These are phyloP conservation scores for Gymnoscelis rufifasciata DNA, from an alignment of 2,888 invertebrate genomes.

Conservation along the genomic window DNA sequence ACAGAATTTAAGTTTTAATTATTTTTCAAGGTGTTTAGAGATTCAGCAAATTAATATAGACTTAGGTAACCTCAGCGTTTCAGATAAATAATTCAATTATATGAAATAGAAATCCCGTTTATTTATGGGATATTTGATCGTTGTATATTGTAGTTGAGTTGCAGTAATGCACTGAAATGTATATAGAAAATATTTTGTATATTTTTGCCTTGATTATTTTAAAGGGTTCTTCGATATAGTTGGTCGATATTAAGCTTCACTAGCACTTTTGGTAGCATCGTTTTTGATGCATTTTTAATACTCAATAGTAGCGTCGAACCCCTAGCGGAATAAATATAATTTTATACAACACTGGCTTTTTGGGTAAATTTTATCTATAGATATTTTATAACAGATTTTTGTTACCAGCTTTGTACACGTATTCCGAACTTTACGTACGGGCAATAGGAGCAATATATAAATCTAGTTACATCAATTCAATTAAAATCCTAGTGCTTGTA, in stretches of 20 bases:
- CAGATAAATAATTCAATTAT: too few relatives aligned
- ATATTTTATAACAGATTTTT: slow-evolving; percentile 38
- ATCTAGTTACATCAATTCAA: background rate
- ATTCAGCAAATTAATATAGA: background rate
- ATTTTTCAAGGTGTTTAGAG: background rate
- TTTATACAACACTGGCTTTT: slow-evolving; percentile 37
- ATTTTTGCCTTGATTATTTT: slow-evolving; percentile 37
- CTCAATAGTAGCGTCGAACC: slow-evolving; percentile 26
- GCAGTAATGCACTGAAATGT: slow-evolving; percentile 26
- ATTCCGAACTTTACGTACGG: slow-evolving; percentile 28
- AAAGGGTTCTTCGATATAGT: slow-evolving; percentile 27
- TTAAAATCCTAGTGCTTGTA: slow-evolving; percentile 28
- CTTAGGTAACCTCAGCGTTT: too few relatives aligned
- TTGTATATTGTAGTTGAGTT: slow-evolving; percentile 19
- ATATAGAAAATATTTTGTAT: slow-evolving; percentile 36
- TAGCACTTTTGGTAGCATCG: slow-evolving; percentile 24
- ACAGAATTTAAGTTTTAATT: too few relatives aligned
- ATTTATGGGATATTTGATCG: slow-evolving; percentile 5
- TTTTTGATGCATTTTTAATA: slow-evolving; percentile 28
- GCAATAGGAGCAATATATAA: slow-evolving; percentile 14
- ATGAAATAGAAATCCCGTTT: background rate
- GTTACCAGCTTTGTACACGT: slow-evolving; percentile 44
- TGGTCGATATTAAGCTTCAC: slow-evolving; percentile 20
- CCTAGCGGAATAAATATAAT: slow-evolving; percentile 33
- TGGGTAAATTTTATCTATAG: slow-evolving; percentile 37